Base-by-base conservation (phyloP, 2,797 vertebrate species). In the Microctenopoma steveboyesi region DNA sequence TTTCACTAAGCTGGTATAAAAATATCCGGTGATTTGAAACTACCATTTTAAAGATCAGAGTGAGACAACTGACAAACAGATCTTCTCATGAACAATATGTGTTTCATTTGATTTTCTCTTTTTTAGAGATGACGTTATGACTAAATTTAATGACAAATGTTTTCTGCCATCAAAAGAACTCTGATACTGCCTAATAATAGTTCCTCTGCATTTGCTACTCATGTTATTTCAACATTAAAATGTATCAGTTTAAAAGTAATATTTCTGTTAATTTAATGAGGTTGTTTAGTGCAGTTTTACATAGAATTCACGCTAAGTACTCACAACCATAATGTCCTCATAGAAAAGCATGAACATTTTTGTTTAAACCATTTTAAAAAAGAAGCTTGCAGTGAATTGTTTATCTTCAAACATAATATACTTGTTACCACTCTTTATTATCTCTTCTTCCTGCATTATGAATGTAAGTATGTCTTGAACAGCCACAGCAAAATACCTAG, bases 401-500 rank as follows among this genome's bases (percentile, higher is more conserved):
- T 52, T 28, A 52, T 69, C 43, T 70, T 64, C 63, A 28, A 60
- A 64, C 50, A 52, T 5, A 33, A 51, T 13, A 62, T 14, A 39
- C 14, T 25, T 16, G 42, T 43, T 28, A 64, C 53, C 40, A 37
- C 47, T 69, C 46, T 42, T 76, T 54, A 57, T 28, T 62, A 56
- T 42, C 60, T 51, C 33, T 25, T 37, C 30, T 5, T 6, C n/a
- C 52, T 25, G 64, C 75, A 79, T 59, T 67, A 69, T 74, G 65
- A 83, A 85, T 83, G 60, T 81, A 79, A 64, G 39, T 61, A 56
- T n/a, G 51, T 63, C 49, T 62, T 61, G 25, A 49, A 76, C 1
- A 61, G 74, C 52, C 74, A 65, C 63, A 57, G 2, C 5, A 11
- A 77, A 55, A 54, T 39, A 55, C 4, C 18, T 51, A 25, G 15